Conservation (phyloP, 2,113 vertebrate genomes). For the Hyperopisus bebe region DNA sequence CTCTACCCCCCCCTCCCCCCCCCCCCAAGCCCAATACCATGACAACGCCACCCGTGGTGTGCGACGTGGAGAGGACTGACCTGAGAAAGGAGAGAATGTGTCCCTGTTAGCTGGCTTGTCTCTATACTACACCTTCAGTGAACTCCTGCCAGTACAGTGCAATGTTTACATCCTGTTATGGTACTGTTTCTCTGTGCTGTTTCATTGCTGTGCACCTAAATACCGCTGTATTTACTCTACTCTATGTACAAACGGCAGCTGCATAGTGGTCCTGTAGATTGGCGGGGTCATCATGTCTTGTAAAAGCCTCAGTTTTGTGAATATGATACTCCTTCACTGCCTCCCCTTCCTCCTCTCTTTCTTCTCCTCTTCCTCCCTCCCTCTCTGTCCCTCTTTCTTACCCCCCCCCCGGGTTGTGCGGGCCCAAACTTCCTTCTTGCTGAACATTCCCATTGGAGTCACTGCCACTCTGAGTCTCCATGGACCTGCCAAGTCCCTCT, state of each 20-base stretch:
- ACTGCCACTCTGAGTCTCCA: constrained; percentile 17
- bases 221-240: constrained; percentile 19
- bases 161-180: constrained; percentile 31
- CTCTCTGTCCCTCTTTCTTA: neutral
- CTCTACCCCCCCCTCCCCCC: neutral
- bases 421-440: neutral
- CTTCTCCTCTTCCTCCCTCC: neutral
- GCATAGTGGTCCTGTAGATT: constrained; percentile 13
- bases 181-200: constrained; percentile 29
- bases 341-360: neutral
- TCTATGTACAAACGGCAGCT: constrained; percentile 26
- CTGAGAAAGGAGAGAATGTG: constrained; percentile 1
- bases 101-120: neutral
- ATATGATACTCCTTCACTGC: constrained; percentile 19
- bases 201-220: constrained; percentile 28
- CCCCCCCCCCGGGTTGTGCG: neutral
- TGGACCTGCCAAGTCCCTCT: constrained; percentile 14
- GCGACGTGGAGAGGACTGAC: constrained; percentile 1
- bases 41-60: neutral
- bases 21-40: neutral
- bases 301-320: constrained; percentile 29
- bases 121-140: constrained; percentile 44
- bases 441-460: neutral
- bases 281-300: constrained; percentile 24
- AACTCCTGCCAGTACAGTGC: constrained; percentile 45